These are phyloP conservation scores for Poeciliopsis prolifica DNA, from an alignment of 2,113 vertebrate species.

Conservation along the genomic window DNA sequence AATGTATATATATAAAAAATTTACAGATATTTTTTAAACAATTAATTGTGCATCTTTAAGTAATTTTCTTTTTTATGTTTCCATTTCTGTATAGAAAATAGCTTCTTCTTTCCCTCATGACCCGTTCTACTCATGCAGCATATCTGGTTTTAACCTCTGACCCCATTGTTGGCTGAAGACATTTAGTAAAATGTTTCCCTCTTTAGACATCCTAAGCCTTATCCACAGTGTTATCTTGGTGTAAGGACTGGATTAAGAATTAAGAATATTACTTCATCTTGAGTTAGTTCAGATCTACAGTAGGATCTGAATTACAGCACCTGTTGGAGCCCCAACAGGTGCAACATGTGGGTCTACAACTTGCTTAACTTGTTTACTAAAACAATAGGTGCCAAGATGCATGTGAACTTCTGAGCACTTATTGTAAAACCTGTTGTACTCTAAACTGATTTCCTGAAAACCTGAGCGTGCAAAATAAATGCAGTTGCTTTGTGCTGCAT, in stretches of 20 bases:
- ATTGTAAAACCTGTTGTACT: constrained; percentile 6
- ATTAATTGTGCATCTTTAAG: not conserved
- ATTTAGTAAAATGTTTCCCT: not conserved
- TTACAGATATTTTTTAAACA: not conserved
- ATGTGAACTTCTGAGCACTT: not conserved
- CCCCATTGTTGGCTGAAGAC: not conserved
- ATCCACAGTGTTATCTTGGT: constrained; percentile 18
- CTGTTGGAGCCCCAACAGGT: not conserved
- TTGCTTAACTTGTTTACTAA: not conserved
- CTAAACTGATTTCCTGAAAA: constrained; percentile 15
- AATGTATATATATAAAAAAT: not conserved
- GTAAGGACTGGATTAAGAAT: constrained; percentile 47
- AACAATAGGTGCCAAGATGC: not conserved
- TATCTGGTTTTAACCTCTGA: constrained; percentile 4
- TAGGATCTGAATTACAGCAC: too few species aligned
- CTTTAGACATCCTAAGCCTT: constrained; percentile 16
- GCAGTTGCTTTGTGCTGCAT: not conserved
- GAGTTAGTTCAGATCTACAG: not conserved
- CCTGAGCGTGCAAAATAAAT: not conserved
- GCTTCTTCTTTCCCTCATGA: not conserved
- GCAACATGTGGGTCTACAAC: not conserved
- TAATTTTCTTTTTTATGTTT: not conserved
- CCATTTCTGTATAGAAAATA: not conserved
- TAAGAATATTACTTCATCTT: constrained; percentile 22
- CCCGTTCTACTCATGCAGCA: constrained; percentile 2